A percentile compares a stretch with the other conserved stretches of the same genome.
Conservation (phyloP, 2,888 invertebrate species). For the Cepaea hortensis region DNA sequence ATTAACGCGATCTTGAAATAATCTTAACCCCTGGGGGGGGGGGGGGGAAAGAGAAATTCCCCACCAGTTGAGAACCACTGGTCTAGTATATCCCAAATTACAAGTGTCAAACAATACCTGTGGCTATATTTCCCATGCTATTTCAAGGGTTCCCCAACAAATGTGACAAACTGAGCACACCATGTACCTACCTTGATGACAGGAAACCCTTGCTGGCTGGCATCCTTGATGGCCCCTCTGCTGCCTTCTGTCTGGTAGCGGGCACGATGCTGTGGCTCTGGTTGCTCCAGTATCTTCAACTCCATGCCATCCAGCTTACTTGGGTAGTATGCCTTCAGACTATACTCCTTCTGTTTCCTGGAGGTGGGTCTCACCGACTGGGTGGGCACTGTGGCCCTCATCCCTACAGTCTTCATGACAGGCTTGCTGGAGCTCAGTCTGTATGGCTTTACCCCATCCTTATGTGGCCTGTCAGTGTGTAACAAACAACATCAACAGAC, state of each 20-base stretch:
- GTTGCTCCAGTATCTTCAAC: conserved; percentile 86
- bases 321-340: conserved; percentile 65
- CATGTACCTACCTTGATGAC: conserved; percentile 82
- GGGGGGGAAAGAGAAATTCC: no score
- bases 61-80: no score
- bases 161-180: not conserved
- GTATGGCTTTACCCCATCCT: conserved; percentile 13
- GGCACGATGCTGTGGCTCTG: conserved; percentile 92
- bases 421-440: not conserved
- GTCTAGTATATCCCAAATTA: no score
- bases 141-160: no score
- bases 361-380: conserved; percentile 44
- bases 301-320: conserved; percentile 61
- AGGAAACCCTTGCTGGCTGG: conserved; percentile 93
- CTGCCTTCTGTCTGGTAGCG: conserved; percentile 97
- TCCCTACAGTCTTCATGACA: not conserved
- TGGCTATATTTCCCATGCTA: no score
- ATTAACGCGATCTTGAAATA: no score
- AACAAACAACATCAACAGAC: not conserved
- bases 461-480: conserved; percentile 5
- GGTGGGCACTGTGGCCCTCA: conserved; percentile 38
- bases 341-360: conserved; percentile 60
- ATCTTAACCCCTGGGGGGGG: no score
- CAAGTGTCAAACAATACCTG: no score
- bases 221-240: conserved; percentile 95